Evolutionary conservation across 2,113 vertebrate species (phyloP).

Genomic region (cattle (Bos taurus)): ARS-UCD2.0 NC_037345.1:20498001-20498500

Average conservation of each 20-base stretch:
- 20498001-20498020: neutral
- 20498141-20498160: neutral
- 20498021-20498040: neutral
- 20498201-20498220: slow-evolving; percentile 7
- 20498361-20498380: slow-evolving; percentile 14
- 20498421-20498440: neutral
- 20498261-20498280: neutral
- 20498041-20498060: accelerated
- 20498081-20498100: neutral
- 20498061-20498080: too few species aligned
- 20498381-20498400: neutral
- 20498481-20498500: neutral
- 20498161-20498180: neutral
- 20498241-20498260: neutral
- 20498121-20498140: neutral
- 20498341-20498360: neutral
- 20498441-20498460: neutral
- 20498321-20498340: neutral
- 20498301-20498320: neutral
- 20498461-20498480: neutral
- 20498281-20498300: neutral
- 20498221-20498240: neutral
- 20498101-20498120: neutral
- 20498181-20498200: neutral
- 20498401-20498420: neutral